A percentile compares a stretch with the other conserved stretches of the same genome.
These are phyloP conservation scores for Tylochromis polylepis DNA, from an alignment of 2,113 vertebrate species.

Conservation along the genomic window DNA sequence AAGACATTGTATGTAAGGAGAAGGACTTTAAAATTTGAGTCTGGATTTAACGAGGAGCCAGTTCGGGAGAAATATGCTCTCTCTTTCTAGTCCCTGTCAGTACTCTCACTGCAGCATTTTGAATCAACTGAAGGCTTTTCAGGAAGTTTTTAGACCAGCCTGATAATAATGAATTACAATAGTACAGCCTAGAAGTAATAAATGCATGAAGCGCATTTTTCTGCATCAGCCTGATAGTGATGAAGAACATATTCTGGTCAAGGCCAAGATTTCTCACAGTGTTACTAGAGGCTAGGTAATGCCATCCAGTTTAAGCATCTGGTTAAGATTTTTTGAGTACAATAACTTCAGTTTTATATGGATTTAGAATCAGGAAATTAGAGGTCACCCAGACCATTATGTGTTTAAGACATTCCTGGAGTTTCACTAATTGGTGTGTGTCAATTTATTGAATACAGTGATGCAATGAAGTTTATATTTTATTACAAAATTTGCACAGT, in stretches of 20 bases:
- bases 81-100: background rate
- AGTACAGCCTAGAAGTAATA: background rate
- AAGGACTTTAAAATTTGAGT: background rate
- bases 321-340: background rate
- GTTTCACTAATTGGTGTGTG: background rate
- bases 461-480: background rate
- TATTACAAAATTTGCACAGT: background rate
- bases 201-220: background rate
- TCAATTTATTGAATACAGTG: background rate
- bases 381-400: background rate
- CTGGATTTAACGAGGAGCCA: background rate
- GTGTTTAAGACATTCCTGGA: background rate
- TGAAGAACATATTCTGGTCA: background rate
- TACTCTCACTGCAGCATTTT: background rate
- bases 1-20: background rate
- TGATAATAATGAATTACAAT: background rate
- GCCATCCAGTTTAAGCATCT: background rate
- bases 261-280: background rate
- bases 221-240: background rate
- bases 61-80: background rate
- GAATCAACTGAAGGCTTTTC: background rate
- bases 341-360: background rate
- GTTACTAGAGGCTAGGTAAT: background rate
- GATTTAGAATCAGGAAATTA: background rate
- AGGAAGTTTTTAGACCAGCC: background rate